Base-by-base conservation (phyloP, 2,888 invertebrate genomes). In the Drosophila borealis region DNA sequence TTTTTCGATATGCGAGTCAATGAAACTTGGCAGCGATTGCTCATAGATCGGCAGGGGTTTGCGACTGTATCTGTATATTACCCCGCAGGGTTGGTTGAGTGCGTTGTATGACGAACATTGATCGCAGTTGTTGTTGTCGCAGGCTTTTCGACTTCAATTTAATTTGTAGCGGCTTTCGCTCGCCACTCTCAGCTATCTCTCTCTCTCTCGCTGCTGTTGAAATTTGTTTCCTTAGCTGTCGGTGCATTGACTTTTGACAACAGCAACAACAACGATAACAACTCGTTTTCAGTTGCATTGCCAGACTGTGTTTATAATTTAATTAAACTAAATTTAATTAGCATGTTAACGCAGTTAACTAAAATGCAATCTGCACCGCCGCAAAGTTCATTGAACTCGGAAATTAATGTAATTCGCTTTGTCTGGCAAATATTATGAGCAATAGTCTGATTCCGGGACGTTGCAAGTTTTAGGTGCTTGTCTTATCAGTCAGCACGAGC, bases 321-420 rank as follows among this genome's bases (percentile, higher is more conserved):
- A 87, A 80, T 82, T 82, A 75, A 85, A 86, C 79, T 85, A 85
- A 88, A 86, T 82, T 81, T 81, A 82, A 79, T 88, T 85, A 78
- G 72, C 80, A 85, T 85, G 74, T 55, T 74, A 84, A 82, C 70
- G 70, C 74, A 70, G 45, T 76, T 77, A 80, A 82, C 76, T 76
- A 75, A 74, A 82, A 69, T 85, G 70, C 80, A 84, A 79, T 72
- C 80, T 79, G 82, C 77, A 64, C 10, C 56, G 37, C 8, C 36
- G n/a, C 8, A 21, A 45, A 54, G 76, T 70, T 85, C 74, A 68
- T 61, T 48, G 70, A 65, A 71, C 71, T 37, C 53, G 44, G 34
- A 45, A 56, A 37, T 56, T 33, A 33, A 19, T 56, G 50, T 21
- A 39, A 46, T 19, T 57, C 37, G 44, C 41, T 42, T 46, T 45